Evolutionary conservation across 2,888 invertebrate genomes (phyloP).

Genomic region (Eilema depressum): DNA sequence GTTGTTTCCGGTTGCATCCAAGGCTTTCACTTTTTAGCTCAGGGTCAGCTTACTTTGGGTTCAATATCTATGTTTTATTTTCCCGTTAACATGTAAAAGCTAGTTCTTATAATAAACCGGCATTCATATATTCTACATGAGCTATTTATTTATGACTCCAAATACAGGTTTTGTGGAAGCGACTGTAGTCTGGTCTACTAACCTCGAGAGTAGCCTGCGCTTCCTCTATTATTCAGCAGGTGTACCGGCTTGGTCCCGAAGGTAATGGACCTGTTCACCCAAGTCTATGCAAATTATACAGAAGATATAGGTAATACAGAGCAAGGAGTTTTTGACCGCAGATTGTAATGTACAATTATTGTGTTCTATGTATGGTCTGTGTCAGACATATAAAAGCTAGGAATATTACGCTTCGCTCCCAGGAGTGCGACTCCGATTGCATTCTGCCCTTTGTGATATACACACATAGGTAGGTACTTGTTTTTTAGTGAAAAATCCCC

Average conservation of each 20-base stretch:
- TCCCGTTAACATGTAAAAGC: too few species aligned
- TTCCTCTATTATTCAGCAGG: not conserved
- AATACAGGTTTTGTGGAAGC: not conserved
- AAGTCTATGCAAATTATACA: not conserved
- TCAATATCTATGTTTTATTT: too few species aligned
- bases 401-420: not conserved
- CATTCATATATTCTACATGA: too few species aligned
- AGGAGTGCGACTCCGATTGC: not conserved
- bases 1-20: too few species aligned
- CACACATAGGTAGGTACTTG: not conserved
- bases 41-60: too few species aligned
- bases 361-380: not conserved
- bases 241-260: not conserved
- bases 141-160: too few species aligned
- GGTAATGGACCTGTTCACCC: not conserved
- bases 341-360: not conserved
- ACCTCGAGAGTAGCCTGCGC: not conserved
- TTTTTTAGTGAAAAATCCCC: too few species aligned
- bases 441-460: not conserved
- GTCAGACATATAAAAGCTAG: not conserved
- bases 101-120: too few species aligned
- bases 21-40: too few species aligned
- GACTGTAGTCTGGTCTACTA: not conserved
- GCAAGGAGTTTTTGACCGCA: too few species aligned
- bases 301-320: too few species aligned